Base-by-base conservation (phyloP, 2,888 invertebrate species). In the Drosophila silvestris region DNA sequence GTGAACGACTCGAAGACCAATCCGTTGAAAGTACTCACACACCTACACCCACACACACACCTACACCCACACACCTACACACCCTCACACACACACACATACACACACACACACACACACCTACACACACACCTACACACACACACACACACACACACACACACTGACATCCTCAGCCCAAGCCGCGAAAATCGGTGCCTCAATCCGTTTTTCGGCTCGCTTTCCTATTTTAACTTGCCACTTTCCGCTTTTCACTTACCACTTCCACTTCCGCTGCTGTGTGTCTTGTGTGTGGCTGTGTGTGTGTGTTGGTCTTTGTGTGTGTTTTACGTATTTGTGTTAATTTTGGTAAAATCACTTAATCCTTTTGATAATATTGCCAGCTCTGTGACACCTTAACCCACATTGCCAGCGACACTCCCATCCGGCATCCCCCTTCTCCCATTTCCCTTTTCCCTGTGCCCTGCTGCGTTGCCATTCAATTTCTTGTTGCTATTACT, bases 271-370 rank as follows among this genome's bases (percentile, higher is more conserved):
- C 71, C 60, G 59, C 51, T 44, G 9, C 14, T 67, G 32, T 50
- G 32, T 32, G 32, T 37, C 33, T 26, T 26, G 44, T 59, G 44
- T 50, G 32, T 28, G 28, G 4, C 28, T 12, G 5, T 65, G 33
- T 44, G 33, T 35, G 22, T 37, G 37, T 6, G 37, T 6, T 16
- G 2, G 19, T 37, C 3, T 37, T 7, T 39, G 30, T 65, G 41
- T 70, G 32, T 39, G 33, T 60, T 54, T 63, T 30, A 28, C 28
- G 35, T 64, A 64, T 65, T 64, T 70, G 79, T 76, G 82, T 85
- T 87, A 81, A 88, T 86, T 85, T 78, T 74, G 68, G 69, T 72
- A 62, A 74, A 89, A 84, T 87, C 91, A 84, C 89, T 90, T 90
- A 91, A 90, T 90, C 90, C 90, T 89, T 85, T 82, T 81, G 39